Evolutionary conservation across 1,140 invertebrate genomes (phyloP), one percentile per base, ranked within the genome.

Genomic region (Drosophila kohkoa): DNA sequence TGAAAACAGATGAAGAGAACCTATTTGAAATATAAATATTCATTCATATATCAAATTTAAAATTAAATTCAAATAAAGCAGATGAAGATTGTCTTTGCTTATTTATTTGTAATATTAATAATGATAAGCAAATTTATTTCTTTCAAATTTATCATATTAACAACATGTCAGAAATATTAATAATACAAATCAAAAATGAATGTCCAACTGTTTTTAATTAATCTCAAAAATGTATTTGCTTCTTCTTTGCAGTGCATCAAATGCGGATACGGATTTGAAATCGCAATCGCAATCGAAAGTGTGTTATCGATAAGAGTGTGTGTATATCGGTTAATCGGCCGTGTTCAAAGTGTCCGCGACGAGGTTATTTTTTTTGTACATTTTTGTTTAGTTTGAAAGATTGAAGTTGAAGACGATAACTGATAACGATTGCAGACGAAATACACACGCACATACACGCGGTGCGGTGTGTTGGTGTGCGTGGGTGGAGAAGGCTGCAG

Each of bases 401-500:
- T 25, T 7, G 35, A 32, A 32, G 30, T 25, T 25, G 3, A 25
- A 32, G 30, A 32, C 35, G 35, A 38, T 7, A 38, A 38, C 7
- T 8, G 35, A 32, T 6, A 32, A 32, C 35, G 8, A 35, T 15
- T 45, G 45, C 58, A 28, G 51, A 52, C 51, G 38, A 16, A 45
- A 48, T 30, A 38, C 10, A 58, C 11, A 51, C 35, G 10, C 57
- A 55, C 38, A 45, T 8, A 45, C 38, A 55, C 55, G 28, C 35
- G 30, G 64, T 16, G 55, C 49, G 49, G 72, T 75, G 72, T 69
- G 66, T 32, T 8, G 58, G 64, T 69, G 68, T 55, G 64, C 30
- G 79, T 79, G 83, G 59, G 55, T 51, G 32, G 32, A 55, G 76
- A 51, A 70, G 69, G 63, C 49, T 58, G 69, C 52, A 64, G 71